Conservation (phyloP, 2,888 invertebrate genomes). For the Cheilosia soror region DNA sequence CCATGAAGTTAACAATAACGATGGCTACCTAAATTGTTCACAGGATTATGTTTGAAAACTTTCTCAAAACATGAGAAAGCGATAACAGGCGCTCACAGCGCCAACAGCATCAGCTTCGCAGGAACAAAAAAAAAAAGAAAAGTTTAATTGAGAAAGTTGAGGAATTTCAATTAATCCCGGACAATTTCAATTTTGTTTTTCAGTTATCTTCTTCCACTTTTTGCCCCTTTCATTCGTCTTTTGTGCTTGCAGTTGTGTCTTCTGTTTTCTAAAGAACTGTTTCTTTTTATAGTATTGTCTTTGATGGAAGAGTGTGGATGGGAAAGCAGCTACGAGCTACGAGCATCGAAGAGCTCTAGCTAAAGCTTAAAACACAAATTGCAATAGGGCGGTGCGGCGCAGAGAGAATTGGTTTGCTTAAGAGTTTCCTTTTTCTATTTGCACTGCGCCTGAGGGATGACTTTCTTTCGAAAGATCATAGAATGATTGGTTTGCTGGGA, state of each 20-base stretch:
- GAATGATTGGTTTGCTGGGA: not conserved
- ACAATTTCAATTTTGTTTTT: conserved; percentile 78
- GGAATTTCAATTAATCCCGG: conserved; percentile 83
- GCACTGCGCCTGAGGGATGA: conserved; percentile 7
- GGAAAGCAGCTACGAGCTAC: not conserved
- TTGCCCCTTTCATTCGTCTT: conserved; percentile 5
- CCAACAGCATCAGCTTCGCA: conserved; percentile 23
- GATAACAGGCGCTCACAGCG: conserved; percentile 64
- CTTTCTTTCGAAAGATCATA: conserved; percentile 23
- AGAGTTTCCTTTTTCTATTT: not conserved
- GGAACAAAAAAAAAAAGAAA: conserved; percentile 76
- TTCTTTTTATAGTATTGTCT: conserved; percentile 55
- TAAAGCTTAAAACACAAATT: conserved; percentile 32
- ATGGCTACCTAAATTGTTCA: conserved; percentile 74
- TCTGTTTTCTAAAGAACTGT: conserved; percentile 54
- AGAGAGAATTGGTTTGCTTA: conserved; percentile 15
- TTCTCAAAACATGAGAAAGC: conserved; percentile 69
- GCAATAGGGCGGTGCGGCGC: not conserved
- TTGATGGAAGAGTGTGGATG: not conserved
- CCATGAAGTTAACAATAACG: conserved; percentile 68
- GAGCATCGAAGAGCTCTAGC: not conserved
- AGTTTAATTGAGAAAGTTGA: conserved; percentile 84
- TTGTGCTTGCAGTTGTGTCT: conserved; percentile 26
- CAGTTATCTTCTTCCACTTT: conserved; percentile 47
- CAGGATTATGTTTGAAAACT: conserved; percentile 70